Conservation (phyloP, 2,113 vertebrate genomes). For the Jaculus jaculus region DNA sequence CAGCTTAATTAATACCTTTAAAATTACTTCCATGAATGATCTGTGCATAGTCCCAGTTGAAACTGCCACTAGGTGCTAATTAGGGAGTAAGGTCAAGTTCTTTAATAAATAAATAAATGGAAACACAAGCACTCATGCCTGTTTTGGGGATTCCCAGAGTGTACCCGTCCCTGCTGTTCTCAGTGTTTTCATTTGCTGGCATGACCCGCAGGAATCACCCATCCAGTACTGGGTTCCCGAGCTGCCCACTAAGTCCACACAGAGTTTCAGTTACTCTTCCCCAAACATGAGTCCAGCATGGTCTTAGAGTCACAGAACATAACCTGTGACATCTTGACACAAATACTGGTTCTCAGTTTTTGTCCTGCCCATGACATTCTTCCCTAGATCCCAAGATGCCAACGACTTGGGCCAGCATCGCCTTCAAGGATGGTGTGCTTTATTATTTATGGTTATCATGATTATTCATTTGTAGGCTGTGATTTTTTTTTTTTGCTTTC, state of each 20-base stretch:
- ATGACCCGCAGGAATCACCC: not conserved
- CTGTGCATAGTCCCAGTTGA: slow-evolving; percentile 58
- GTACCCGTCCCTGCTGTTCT: not conserved
- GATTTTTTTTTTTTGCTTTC: not conserved
- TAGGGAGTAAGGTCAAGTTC: slow-evolving; percentile 78
- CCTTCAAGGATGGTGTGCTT: not conserved
- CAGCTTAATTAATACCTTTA: slow-evolving; percentile 83
- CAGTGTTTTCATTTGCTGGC: not conserved
- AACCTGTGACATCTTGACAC: not conserved
- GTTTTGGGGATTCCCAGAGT: not conserved
- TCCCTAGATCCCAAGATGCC: not conserved
- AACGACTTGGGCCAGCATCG: not conserved
- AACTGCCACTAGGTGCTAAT: slow-evolving; percentile 79
- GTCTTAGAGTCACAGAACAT: not conserved
- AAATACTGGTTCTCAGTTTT: fast-evolving
- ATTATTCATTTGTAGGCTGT: not conserved
- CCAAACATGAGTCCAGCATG: not conserved
- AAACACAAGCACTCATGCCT: slow-evolving; percentile 46
- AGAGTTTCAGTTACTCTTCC: not conserved
- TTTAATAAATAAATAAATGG: slow-evolving; percentile 62
- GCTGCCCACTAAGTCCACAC: not conserved
- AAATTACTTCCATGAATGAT: slow-evolving; percentile 79
- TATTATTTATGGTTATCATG: no score
- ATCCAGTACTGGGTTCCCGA: no score
- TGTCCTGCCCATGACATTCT: fast-evolving